Conservation (phyloP, 1,140 invertebrate genomes). For the Melitaea cinxia region DNA sequence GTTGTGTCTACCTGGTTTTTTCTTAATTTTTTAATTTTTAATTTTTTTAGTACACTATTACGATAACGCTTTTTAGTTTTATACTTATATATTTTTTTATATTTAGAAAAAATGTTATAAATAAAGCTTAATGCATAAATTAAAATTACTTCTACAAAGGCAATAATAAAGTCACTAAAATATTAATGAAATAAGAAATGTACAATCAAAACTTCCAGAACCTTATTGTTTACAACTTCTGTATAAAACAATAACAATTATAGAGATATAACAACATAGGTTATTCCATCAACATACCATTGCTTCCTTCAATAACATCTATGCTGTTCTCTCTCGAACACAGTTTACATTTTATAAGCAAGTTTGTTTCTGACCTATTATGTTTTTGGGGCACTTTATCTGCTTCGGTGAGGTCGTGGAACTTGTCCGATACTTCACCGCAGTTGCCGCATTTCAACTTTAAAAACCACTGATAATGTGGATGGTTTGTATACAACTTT, state of each 20-base stretch:
- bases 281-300: constrained; percentile 73
- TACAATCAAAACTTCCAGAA: neutral
- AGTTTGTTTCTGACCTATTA: constrained; percentile 88
- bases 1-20: too few species aligned
- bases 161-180: too few species aligned
- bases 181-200: too few species aligned
- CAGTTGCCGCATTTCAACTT: constrained; percentile 91
- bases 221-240: neutral
- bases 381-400: constrained; percentile 86
- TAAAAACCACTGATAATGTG: constrained; percentile 86
- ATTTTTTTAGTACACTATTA: too few species aligned
- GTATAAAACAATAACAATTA: neutral
- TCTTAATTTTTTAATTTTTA: too few species aligned
- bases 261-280: too few species aligned
- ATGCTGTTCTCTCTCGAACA: constrained; percentile 93
- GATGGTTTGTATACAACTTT: constrained; percentile 84
- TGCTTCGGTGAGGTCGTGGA: constrained; percentile 88
- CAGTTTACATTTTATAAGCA: constrained; percentile 94
- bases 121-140: too few species aligned
- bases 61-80: too few species aligned
- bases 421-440: constrained; percentile 90
- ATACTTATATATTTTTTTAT: too few species aligned
- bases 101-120: too few species aligned
- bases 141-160: too few species aligned
- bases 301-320: constrained; percentile 86